Conservation (phyloP, 2,797 vertebrate species). For the Sebastes glaucus region DNA sequence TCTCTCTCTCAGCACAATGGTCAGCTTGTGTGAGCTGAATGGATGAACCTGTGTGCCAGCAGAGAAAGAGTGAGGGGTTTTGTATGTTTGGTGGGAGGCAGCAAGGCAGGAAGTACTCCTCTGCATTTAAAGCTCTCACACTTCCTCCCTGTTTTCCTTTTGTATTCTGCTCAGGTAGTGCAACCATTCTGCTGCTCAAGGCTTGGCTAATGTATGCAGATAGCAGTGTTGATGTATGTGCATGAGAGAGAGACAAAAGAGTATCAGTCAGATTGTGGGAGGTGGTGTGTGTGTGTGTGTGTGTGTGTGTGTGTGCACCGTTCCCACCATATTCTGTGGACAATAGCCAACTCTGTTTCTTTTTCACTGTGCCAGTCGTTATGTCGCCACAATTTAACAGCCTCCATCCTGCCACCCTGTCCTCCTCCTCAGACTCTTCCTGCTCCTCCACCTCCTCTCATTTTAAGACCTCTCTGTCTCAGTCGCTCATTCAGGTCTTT, state of each 20-base stretch:
- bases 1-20: constrained; percentile 41
- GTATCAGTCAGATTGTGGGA: constrained; percentile 14
- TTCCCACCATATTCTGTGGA: constrained; percentile 46
- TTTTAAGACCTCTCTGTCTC: constrained; percentile 39
- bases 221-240: constrained; percentile 2
- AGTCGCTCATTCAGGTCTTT: constrained; percentile 40
- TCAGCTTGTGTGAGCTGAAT: constrained; percentile 45
- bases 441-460: constrained; percentile 32
- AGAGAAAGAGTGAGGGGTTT: constrained; percentile 31
- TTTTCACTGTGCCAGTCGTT: constrained; percentile 28
- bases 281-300: constrained; percentile 16
- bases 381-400: constrained; percentile 26
- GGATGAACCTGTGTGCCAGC: constrained; percentile 19
- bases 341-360: constrained; percentile 15
- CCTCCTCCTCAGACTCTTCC: constrained; percentile 30
- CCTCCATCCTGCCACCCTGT: constrained; percentile 21
- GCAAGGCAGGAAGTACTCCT: constrained; percentile 20
- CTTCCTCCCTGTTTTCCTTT: constrained; percentile 20
- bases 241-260: constrained; percentile 20
- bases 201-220: constrained; percentile 24
- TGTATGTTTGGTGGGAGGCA: constrained; percentile 17
- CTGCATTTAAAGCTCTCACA: constrained; percentile 41
- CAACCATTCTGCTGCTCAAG: constrained; percentile 31
- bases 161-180: constrained; percentile 52
- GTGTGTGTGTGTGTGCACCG: neutral